Evolutionary conservation across 2,888 invertebrate genomes (phyloP).

Genomic region (Laothoe populi): DNA sequence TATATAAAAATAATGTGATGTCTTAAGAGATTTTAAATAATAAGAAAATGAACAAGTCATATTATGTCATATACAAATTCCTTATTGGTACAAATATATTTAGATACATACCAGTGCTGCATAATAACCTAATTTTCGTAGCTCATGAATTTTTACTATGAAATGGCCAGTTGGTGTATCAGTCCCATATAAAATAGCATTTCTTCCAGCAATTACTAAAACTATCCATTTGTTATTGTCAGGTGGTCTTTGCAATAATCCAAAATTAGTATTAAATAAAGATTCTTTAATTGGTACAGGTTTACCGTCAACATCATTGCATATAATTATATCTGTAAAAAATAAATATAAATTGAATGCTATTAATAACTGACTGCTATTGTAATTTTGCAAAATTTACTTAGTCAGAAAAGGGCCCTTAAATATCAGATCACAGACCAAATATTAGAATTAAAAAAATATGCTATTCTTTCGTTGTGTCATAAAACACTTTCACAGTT

Average conservation of each 20-base stretch:
- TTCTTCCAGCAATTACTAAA: conserved; percentile 86
- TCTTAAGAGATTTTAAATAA: no score
- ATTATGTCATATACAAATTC: no score
- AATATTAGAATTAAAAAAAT: no score
- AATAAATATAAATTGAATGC: conserved; percentile 28
- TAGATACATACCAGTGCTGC: conserved; percentile 78
- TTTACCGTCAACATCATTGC: conserved; percentile 79
- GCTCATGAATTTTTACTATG: conserved; percentile 86
- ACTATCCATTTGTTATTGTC: conserved; percentile 80
- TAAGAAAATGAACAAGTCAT: no score
- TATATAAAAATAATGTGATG: no score
- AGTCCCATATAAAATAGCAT: conserved; percentile 82
- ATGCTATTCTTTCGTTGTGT: no score
- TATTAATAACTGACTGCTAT: no score
- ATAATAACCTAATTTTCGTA: conserved; percentile 85
- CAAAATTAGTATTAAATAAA: conserved; percentile 80
- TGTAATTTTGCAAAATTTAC: no score
- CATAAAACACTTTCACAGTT: no score
- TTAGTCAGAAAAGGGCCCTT: no score
- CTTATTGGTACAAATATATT: conserved; percentile 15
- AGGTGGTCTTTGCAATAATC: conserved; percentile 62
- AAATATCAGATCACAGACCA: no score
- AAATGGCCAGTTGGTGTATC: conserved; percentile 83
- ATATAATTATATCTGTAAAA: conserved; percentile 85
- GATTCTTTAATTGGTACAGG: conserved; percentile 74